Base-by-base conservation (phyloP, 2,888 invertebrate genomes). In the Amaurobius ferox region DNA sequence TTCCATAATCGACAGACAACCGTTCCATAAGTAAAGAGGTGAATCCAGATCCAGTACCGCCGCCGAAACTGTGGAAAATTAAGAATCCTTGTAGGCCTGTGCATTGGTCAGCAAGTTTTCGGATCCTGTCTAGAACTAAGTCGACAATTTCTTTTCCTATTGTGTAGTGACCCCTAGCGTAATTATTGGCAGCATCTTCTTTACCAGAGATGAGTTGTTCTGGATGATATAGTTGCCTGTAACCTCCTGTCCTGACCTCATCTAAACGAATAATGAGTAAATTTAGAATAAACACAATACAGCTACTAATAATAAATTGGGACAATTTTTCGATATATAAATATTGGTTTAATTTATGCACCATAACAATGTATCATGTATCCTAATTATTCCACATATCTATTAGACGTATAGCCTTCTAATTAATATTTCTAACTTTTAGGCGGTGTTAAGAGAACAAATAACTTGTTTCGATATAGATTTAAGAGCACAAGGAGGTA, bases 111-210 rank as follows among this genome's bases (percentile, higher is more conserved):
- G 90, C 89, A 40, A 92, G 88, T 89, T 92, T 90, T 1, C 90
- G 80, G 61, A 90, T 90, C 9, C 89, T 71, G 78, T 90, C 90
- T 78, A 90, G 64, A 0, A 90, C 90, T 9, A 89, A 86, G 81
- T 89, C 91, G 5, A 91, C 89, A 23, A 91, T 89, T 86, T 91
- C 91, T 72, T 91, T 91, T 19, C 91, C 91, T 76, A 91, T 90
- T n/a, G 91, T 91, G 89, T 91, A 91, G 79, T 91, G 91, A 26
- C 91, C 92, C 94, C 95, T 91, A 0, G 96, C 96, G 90, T 94
- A 97, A 91, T 96, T 96, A 90, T 95, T 96, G 0, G 96, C 95
- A 0, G 96, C 95, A 92, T 97, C 96, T 91, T 96, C 96, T 91
- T 95, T 96, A 13, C 96, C 90, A 87, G 91, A 90, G 64, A 91